These are phyloP conservation scores for Riptortus pedestris DNA, from an alignment of 1,140 invertebrate genomes.

Conservation along the genomic window DNA sequence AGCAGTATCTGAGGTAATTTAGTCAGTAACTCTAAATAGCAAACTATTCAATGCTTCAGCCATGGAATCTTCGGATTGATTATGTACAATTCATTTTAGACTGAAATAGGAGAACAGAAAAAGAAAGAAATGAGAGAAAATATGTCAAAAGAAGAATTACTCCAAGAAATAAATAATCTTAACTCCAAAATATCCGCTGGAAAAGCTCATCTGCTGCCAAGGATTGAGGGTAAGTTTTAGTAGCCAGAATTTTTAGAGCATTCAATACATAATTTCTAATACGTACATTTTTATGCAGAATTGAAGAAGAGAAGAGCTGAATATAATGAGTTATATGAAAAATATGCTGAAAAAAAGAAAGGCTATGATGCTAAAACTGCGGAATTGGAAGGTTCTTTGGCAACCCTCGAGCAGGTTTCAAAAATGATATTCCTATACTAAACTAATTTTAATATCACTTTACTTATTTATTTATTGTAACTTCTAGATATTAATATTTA, in stretches of 20 bases:
- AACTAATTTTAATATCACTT: too few relatives aligned
- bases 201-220: slow-evolving; percentile 18
- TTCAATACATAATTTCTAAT: too few relatives aligned
- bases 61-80: neutral
- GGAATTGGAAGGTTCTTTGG: slow-evolving; percentile 45
- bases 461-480: too few relatives aligned
- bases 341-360: slow-evolving; percentile 48
- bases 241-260: too few relatives aligned
- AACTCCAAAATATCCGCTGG: slow-evolving; percentile 21
- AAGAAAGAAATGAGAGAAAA: slow-evolving; percentile 11
- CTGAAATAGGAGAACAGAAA: neutral
- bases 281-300: slow-evolving; percentile 41
- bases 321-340: slow-evolving; percentile 44
- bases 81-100: neutral
- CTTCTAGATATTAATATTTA: too few relatives aligned
- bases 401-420: slow-evolving; percentile 48
- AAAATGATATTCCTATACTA: too few relatives aligned
- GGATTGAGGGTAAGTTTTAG: slow-evolving; percentile 20
- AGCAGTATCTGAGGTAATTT: slow-evolving; percentile 16
- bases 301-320: slow-evolving; percentile 47
- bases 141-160: slow-evolving; percentile 24
- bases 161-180: slow-evolving; percentile 24
- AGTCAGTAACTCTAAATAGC: neutral
- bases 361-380: slow-evolving; percentile 46
- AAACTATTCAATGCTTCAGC: neutral